phyloP scores from a whole-genome alignment of 1,140 invertebrate species.

The Sycophila sp. region DNA sequence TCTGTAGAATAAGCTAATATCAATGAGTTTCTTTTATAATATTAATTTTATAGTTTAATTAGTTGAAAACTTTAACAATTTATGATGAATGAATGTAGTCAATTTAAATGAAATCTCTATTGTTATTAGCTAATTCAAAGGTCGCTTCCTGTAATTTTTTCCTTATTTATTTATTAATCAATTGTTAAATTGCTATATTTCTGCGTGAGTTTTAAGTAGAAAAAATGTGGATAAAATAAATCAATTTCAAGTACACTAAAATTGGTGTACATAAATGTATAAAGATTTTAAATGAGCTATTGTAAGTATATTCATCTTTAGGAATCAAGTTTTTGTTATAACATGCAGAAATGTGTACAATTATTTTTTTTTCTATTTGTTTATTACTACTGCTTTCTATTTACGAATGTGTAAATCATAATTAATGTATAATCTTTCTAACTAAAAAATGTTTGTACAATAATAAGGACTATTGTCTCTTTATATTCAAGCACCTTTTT shows the following conservation, averaged over 20 bases:
- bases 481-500: slow-evolving; percentile 8
- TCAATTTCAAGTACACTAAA: background rate
- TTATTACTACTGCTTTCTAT: slow-evolving; percentile 16
- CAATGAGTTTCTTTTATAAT: background rate
- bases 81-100: no score
- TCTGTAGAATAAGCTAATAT: no score
- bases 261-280: slow-evolving; percentile 6
- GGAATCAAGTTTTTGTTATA: slow-evolving; percentile 25
- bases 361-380: slow-evolving; percentile 17
- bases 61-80: background rate
- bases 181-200: slow-evolving; percentile 3
- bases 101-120: no score
- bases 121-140: no score
- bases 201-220: background rate
- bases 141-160: no score
- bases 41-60: background rate
- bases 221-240: background rate
- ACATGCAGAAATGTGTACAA: slow-evolving; percentile 23
- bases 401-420: slow-evolving; percentile 1
- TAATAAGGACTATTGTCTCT: background rate
- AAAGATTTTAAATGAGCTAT: slow-evolving; percentile 23
- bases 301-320: slow-evolving; percentile 2
- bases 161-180: background rate
- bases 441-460: slow-evolving; percentile 10
- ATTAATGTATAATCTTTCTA: slow-evolving; percentile 9